Base-by-base conservation (phyloP, 2,113 vertebrate species). In the Cryptomyrus ogoouensis region DNA sequence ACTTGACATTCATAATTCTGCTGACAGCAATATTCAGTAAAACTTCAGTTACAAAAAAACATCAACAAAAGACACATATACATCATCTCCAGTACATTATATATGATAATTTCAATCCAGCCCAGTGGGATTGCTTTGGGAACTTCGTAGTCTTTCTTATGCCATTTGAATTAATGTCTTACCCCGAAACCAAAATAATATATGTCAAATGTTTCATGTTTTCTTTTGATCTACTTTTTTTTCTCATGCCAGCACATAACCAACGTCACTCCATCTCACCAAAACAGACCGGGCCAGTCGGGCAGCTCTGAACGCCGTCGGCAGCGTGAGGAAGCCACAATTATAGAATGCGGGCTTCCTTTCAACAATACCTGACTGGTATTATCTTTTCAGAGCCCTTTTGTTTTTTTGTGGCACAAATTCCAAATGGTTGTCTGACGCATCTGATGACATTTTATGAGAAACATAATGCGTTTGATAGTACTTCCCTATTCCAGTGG, bases 401-500 rank as follows among this genome's bases (percentile, higher is more conserved):
- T 42, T 80, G 13, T 35, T 80, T 39, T 2, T 24, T 8, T 46
- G 17, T 66, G 21, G n/a, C 85, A 49, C 12, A 21, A 10, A 52
- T 88, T 44, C 87, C 87, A 39, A 62, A 21, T 31, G 17, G 8
- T 15, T 27, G 17, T 15, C 15, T 53, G 27, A 87, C 15, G 47
- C 85, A 87, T 87, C 4, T 35, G 50, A 17, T 87, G 85, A 87
- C 85, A 87, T 53, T 87, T 87, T 15, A 53, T 35, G 47, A 31
- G 27, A 87, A 87, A 21, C 5, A 8, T 27, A 42, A 87, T 56
- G 17, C 3, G 5, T 87, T 87, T 35, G n/a, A 27, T 6, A 17
- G 15, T 53, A 87, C 85, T 87, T 87, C 85, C 50, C 50, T 53
- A 87, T 87, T 87, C 50, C 27, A 53, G n/a, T 87, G 49, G 50